phyloP scores from a whole-genome alignment of 2,888 invertebrate genomes.

The Polia nebulosa region DNA sequence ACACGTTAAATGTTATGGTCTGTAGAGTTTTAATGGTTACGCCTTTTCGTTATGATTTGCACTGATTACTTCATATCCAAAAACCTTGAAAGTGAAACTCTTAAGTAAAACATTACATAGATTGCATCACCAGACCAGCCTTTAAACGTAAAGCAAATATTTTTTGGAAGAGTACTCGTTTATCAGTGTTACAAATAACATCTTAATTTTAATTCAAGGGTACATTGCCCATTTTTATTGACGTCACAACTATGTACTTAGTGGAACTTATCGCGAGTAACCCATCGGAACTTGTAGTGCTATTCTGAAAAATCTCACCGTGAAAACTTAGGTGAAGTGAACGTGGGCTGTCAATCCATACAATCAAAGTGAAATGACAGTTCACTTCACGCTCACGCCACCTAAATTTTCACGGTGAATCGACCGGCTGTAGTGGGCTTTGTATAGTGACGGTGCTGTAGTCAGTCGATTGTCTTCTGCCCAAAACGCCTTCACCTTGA shows the following conservation, averaged over 20 bases:
- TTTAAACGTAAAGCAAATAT: constrained; percentile 12
- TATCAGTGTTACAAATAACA: constrained; percentile 19
- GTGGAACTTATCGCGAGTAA: too few relatives aligned
- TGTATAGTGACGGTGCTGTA: not conserved
- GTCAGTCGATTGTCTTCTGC: constrained; percentile 10
- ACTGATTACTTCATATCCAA: constrained; percentile 33
- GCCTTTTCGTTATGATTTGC: constrained; percentile 31
- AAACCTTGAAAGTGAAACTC: constrained; percentile 48
- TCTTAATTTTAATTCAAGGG: constrained; percentile 21
- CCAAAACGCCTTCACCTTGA: constrained; percentile 36
- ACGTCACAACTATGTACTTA: not conserved
- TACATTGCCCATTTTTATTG: not conserved
- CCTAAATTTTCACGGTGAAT: too few relatives aligned
- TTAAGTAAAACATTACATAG: constrained; percentile 9
- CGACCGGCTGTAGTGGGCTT: not conserved
- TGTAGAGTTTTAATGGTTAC: constrained; percentile 26
- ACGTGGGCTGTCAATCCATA: too few relatives aligned
- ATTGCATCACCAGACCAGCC: constrained; percentile 12
- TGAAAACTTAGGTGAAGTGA: too few relatives aligned
- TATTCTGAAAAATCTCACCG: too few relatives aligned
- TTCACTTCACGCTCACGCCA: too few relatives aligned
- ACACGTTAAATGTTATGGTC: constrained; percentile 19
- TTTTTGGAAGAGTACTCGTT: constrained; percentile 2
- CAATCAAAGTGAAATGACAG: too few relatives aligned
- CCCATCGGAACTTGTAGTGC: too few relatives aligned